Evolutionary conservation across 1,140 invertebrate genomes (phyloP).

Genomic region (Brachionus paranguensis): DNA sequence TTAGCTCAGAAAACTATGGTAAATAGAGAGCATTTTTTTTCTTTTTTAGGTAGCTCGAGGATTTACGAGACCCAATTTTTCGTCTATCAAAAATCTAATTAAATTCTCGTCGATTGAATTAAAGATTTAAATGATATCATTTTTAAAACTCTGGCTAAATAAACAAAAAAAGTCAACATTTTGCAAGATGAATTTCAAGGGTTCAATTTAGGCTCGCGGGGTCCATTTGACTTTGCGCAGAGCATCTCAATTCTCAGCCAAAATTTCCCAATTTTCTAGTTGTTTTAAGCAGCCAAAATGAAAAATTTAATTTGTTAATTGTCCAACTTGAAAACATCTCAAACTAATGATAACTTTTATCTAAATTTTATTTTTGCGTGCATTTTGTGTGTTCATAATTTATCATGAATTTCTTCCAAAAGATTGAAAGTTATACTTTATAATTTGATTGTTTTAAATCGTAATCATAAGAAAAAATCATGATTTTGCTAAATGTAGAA

Average conservation of each 20-base stretch:
- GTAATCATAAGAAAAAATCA: not conserved
- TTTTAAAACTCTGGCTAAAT: no score
- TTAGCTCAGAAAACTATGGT: not conserved
- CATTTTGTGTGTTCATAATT: not conserved
- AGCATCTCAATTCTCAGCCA: not conserved
- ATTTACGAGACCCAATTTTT: not conserved
- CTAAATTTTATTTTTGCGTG: not conserved
- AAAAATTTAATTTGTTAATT: not conserved
- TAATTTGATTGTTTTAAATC: not conserved
- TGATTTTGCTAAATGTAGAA: not conserved
- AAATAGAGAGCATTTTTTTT: not conserved
- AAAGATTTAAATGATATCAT: not conserved
- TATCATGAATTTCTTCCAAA: not conserved
- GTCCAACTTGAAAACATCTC: not conserved
- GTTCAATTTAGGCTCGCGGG: not conserved
- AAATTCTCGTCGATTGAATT: not conserved
- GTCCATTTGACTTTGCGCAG: not conserved
- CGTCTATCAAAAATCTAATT: not conserved
- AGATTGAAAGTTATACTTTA: not conserved
- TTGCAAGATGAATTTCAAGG: not conserved
- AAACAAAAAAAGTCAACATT: not conserved
- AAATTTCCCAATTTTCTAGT: not conserved
- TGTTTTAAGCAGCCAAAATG: not conserved
- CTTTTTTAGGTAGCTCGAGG: not conserved
- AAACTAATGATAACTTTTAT: not conserved